A percentile compares a stretch with the other conserved stretches of the same genome.
Evolutionary conservation across 2,888 invertebrate species (phyloP).

Genomic region (Rapana venosa): DNA sequence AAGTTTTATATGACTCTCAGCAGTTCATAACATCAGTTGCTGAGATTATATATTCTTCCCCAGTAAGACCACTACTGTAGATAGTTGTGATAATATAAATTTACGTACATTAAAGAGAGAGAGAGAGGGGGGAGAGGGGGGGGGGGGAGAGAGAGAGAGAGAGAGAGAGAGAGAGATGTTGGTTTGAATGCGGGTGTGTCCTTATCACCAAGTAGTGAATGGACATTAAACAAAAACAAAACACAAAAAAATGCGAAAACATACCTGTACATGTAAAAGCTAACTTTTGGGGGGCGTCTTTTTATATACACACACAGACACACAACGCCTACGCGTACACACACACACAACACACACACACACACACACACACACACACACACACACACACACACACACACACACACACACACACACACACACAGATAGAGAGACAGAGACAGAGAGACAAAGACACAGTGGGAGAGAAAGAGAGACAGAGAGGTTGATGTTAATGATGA

Average conservation of each 20-base stretch:
- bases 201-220: no score
- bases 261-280: not conserved
- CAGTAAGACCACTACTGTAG: no score
- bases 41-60: no score
- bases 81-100: no score
- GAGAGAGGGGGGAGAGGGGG: no score
- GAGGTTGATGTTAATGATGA: not conserved
- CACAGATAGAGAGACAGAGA: not conserved
- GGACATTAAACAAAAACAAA: no score
- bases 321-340: not conserved
- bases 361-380: not conserved
- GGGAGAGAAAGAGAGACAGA: not conserved
- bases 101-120: no score
- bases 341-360: not conserved
- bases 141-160: not conserved
- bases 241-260: not conserved
- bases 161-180: no score
- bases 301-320: not conserved
- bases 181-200: no score
- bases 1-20: no score
- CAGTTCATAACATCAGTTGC: no score
- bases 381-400: not conserved
- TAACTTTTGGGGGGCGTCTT: not conserved
- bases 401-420: not conserved
- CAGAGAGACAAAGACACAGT: not conserved